Evolutionary conservation across 2,113 vertebrate species (phyloP), one percentile per base, ranked within the genome.

Genomic region (Morone chrysops): DNA sequence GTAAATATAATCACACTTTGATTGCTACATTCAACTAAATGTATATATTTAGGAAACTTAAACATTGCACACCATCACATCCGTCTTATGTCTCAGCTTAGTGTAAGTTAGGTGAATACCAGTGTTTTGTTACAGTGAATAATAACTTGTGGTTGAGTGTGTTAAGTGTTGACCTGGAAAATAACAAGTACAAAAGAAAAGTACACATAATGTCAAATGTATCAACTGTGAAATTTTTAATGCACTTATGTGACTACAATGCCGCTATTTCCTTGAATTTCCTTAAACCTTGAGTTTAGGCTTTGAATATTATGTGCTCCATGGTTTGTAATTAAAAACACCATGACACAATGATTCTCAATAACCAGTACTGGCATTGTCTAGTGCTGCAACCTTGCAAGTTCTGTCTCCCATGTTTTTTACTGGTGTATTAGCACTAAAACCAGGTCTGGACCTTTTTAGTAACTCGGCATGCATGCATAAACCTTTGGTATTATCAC

Each of bases 1-100:
- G 66, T 87, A 90, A 75, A 90, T 79, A 87, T 62, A 68, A 75
- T 63, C 67, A 87, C 72, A 87, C 47, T 56, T 68, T 61, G 51
- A 80, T n/a, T 71, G 75, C 76, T 86, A 87, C 78, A 86, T 75
- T 66, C 18, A 68, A 61, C 59, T 72, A 43, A 70, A 68, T 22
- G 36, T 47, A 12, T 72, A 76, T 79, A 77, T 61, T 41, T 47
- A 7, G 5, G 59, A 75, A 50, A 78, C 36, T 60, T 70, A 38
- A 74, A 67, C 73, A 87, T 74, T 79, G 61, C 81, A 84, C 75
- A 70, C 53, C 68, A 22, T 81, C 61, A 56, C 45, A 63, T 57
- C 61, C 22, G 18, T 63, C 47, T 48, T 31, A 12, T 31, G 25
- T 22, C 48, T 60, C 56, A 51, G 16, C 25, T 48, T 18, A n/a